phyloP scores from a whole-genome alignment of 2,113 vertebrate species.

The Crotalus horridus region DNA sequence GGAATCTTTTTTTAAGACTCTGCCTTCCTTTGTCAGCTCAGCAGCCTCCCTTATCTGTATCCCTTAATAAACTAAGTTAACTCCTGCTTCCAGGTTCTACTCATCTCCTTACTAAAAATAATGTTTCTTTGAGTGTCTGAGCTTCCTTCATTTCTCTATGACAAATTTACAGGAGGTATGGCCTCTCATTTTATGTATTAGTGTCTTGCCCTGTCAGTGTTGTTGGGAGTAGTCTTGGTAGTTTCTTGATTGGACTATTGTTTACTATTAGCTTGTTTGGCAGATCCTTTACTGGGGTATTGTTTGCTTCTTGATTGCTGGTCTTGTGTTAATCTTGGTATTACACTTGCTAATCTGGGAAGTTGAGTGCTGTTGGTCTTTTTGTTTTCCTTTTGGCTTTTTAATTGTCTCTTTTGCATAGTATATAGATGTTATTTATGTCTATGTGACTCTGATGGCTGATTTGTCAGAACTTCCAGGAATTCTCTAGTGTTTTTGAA shows the following conservation, averaged over 20 bases:
- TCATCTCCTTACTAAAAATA: background rate
- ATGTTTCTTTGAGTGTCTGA: background rate
- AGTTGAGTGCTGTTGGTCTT: too few relatives aligned
- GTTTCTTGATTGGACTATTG: too few relatives aligned
- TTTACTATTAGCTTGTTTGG: too few relatives aligned
- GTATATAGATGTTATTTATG: background rate
- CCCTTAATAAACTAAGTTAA: background rate
- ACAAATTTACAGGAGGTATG: background rate
- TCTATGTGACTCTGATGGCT: background rate
- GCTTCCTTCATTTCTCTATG: background rate
- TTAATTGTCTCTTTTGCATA: too few relatives aligned
- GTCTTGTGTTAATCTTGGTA: too few relatives aligned
- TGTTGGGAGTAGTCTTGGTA: too few relatives aligned
- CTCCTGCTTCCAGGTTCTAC: background rate
- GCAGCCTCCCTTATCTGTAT: background rate
- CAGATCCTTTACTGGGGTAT: too few relatives aligned
- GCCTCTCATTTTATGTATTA: background rate
- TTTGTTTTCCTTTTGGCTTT: too few relatives aligned
- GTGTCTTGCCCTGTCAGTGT: background rate
- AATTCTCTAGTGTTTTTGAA: background rate
- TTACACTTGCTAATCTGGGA: too few relatives aligned
- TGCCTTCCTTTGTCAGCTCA: background rate
- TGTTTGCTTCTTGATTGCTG: too few relatives aligned
- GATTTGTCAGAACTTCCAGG: background rate
- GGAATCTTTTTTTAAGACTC: background rate